Evolutionary conservation across 1,140 invertebrate genomes (phyloP), one percentile per base, ranked within the genome.

Genomic region (Argopecten irradians): DNA sequence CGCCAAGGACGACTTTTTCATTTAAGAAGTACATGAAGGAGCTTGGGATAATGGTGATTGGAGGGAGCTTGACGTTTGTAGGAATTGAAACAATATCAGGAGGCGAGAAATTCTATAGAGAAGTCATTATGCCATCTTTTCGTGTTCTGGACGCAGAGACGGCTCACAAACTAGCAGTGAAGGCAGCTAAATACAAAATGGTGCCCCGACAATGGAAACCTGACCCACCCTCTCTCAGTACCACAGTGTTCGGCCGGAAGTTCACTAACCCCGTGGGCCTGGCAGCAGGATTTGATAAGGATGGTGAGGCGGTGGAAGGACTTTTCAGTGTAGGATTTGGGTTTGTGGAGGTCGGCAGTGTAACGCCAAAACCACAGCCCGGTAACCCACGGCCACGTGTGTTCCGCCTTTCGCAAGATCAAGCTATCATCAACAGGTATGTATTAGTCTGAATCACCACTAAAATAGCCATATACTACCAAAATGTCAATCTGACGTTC

Each of bases 201-300:
- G 95, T 97, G 83, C 97, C 97, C 32, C 91, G 86, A 84, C 91
- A 91, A 22, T 93, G 91, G 84, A 82, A 87, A 34, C 84, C 91
- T 82, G 93, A 94, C 55, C 92, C 93, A 82, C 91, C 93, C 1
- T 83, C 87, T 85, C 88, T 95, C 91, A 96, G 96, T 94, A 97
- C 97, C 0, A 96, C 95, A 83, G 95, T 99, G 39, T 97, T 98
- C 93, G 96, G 96, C 8, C 85, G 91, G 89, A 93, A 97, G 28
- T 97, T 99, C 84, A 96, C 96, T 89, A 99, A 99, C 96, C 99
- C 99, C 0, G 94, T 99, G 93, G 99, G 99, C 39, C 97, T 99
- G 92, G 99, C 99, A 84, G 99, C 99, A 90, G 99, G 99, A 3
- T 99, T 99, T 96, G 99, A 99, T 95, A 99, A 99, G 95, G 97